Evolutionary conservation across 2,113 vertebrate genomes (phyloP), one percentile per base, ranked within the genome.

Genomic region (Hemiscyllium ocellatum): DNA sequence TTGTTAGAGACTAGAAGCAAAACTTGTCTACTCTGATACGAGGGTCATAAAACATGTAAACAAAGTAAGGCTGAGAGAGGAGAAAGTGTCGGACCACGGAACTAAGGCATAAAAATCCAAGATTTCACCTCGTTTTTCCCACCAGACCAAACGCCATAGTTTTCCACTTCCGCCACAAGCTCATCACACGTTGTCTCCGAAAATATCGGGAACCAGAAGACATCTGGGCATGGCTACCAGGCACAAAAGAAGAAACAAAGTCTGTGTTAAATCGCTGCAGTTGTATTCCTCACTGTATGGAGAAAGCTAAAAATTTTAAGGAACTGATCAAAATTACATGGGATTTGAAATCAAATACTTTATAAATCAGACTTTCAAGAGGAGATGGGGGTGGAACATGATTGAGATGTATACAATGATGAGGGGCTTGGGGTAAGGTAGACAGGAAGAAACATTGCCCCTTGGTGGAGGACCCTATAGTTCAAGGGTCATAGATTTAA

Each of bases 121-220:
- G 66, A 7, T 33, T 76, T 69, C 72, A 99, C 99, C 97, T 98
- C 97, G 96, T 99, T 98, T 96, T 96, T 98, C 96, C 99, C 99
- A 94, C 99, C 99, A 90, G 99, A 99, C 99, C 99, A 99, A 4
- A 98, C 96, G 42, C 99, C 99, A 90, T 97, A 98, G 96, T 99
- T 97, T 96, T 99, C 99, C 98, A 99, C 99, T 97, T 99, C 99
- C 96, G 99, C 98, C 0, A 99, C 98, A 80, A 99, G 65, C 96
- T 99, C 98, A 96, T 99, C 98, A 97, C 99, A 99, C 94, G 98
- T 98, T 91, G 97, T 96, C 94, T 98, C 98, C 56, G 99, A 98
- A 97, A 99, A 98, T 96, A 99, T 98, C 5, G 99, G 99, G 96
- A 99, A 99, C 99, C 99, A 99, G 97, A 98, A 99, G 26, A 99